Evolutionary conservation across 2,797 vertebrate genomes (phyloP), one percentile per base, ranked within the genome.

Genomic region (Phaenicophaeus curvirostris): DNA sequence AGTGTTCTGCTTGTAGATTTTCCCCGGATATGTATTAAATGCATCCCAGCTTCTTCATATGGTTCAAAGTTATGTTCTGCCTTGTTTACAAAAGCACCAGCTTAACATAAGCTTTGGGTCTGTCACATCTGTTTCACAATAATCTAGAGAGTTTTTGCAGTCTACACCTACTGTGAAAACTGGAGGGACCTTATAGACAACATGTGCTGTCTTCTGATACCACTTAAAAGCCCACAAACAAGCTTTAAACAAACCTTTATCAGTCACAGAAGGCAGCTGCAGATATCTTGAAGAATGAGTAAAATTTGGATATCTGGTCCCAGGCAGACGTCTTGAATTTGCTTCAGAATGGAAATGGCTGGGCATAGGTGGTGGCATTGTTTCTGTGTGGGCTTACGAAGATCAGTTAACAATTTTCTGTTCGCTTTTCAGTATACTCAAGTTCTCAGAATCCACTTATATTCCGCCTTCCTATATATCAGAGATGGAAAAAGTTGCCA

Each of bases 381-480:
- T 82, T 90, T 55, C 63, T 85, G 11, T 66, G 21, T 25, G 25
- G 21, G 9, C 53, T 92, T 90, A 21, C 59, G 74, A 81, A 78
- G 48, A 44, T 44, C 48, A 31, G 21, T 63, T 61, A 74, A 66
- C 54, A 44, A 24, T 75, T 46, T 42, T 21, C 46, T 87, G 15
- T 91, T 77, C 65, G 39, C 39, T 50, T 97, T 95, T 69, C 92
- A 99, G 99, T 90, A 98, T 99, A 80, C 98, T 99, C 55, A 99
- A 98, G 35, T 99, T 99, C 96, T 98, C 98, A 3, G 99, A 99
- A 97, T 99, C 99, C 16, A 98, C 99, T 3, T 99, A 99, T 85
- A 99, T 97, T 7, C 99, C 99, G 8, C 99, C 98, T 37, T 94
- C 95, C 16, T 99, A 99, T 96, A 99, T 99, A 97, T 98, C 98